Conservation (phyloP, 2,113 vertebrate species). For the Mormyrus lacerda region DNA sequence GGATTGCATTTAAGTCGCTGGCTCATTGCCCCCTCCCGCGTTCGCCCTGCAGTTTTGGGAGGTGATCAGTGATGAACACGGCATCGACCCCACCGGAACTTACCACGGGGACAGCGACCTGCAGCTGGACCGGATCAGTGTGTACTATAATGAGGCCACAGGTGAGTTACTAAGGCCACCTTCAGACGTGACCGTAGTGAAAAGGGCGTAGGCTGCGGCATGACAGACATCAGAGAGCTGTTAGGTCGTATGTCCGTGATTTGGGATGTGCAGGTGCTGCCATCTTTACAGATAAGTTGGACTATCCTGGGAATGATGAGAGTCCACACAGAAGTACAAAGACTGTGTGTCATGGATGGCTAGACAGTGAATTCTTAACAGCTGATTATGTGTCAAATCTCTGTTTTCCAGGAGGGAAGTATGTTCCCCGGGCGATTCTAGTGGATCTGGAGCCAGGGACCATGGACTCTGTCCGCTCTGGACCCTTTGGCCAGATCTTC, state of each 20-base stretch:
- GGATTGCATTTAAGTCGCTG: background rate
- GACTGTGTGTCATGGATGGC: background rate
- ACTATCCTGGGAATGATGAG: background rate
- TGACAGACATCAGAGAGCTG: background rate
- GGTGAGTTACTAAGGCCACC: conserved; percentile 9
- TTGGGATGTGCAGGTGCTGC: background rate
- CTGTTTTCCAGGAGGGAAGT: conserved; percentile 32
- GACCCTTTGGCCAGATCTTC: conserved; percentile 37
- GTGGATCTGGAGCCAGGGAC: conserved; percentile 38
- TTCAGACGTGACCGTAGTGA: background rate
- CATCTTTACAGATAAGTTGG: background rate
- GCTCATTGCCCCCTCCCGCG: background rate
- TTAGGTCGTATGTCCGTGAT: background rate
- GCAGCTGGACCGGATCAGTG: conserved; percentile 37
- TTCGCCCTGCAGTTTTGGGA: conserved; percentile 32
- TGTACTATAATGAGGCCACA: conserved; percentile 39
- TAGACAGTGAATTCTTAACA: background rate
- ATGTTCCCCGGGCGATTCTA: conserved; percentile 34
- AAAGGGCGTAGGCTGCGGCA: background rate
- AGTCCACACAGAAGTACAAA: background rate
- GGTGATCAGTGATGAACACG: conserved; percentile 39
- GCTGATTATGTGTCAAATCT: background rate
- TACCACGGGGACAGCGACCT: conserved; percentile 39
- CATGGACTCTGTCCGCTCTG: conserved; percentile 37
- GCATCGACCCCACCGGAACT: conserved; percentile 37